Evolutionary conservation across 2,888 invertebrate genomes (phyloP), one percentile per base, ranked within the genome.

Genomic region (Polietes domitor): DNA sequence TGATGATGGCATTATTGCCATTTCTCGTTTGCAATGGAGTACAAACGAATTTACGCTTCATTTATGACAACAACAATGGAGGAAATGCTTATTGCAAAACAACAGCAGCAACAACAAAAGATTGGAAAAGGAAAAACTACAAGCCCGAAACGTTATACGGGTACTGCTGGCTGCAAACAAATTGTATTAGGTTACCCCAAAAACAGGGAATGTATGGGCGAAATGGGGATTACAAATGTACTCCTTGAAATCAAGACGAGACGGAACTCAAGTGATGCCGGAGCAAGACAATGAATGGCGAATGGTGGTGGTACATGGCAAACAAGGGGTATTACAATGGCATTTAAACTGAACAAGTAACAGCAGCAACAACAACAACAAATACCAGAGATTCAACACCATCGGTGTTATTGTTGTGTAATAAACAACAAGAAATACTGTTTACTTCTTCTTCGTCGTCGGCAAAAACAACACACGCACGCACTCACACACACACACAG

Each of bases 381-480:
- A 68, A 68, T 41, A 43, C 43, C 68, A 21, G 43, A 68, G 43
- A 68, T 12, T 43, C 41, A 73, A 78, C 65, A 78, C 50, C 65
- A 73, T 65, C 26, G 72, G 28, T 73, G 15, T 73, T 68, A 43
- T 68, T 68, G 68, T 70, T 73, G 28, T 78, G 63, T 53, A 55
- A 78, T 43, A 78, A 73, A 78, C 71, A 77, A 65, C n/a, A 24
- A 77, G 26, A 65, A 72, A 72, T 72, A 41, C 41, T 72, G 41
- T 65, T 53, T 71, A 78, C 58, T 61, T 77, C 53, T 19, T 65
- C 55, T 78, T 15, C 28, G 26, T 65, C 55, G 73, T 15, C 28
- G 26, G 15, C 43, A 32, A 47, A 61, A 61, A 1, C 28, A 61
- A 17, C 28, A 24, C n/a, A 61, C 61, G n/a, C 61, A 61, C 37